phyloP scores from a whole-genome alignment of 2,888 invertebrate genomes.

The Hedya salicella region DNA sequence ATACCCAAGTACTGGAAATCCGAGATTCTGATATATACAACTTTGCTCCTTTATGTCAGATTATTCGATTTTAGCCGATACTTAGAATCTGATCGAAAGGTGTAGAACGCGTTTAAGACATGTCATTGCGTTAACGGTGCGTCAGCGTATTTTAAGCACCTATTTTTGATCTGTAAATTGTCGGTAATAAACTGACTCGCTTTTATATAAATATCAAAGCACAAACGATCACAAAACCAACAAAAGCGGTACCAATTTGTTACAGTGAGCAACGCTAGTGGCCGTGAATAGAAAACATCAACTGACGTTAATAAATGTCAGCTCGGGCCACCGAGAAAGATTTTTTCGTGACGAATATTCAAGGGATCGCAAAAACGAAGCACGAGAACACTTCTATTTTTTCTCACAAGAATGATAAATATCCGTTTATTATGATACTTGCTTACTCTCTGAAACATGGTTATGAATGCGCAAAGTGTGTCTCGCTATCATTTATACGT shows the following conservation, averaged over 20 bases:
- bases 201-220: neutral
- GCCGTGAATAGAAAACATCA: slow-evolving; percentile 38
- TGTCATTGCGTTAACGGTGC: no score
- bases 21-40: no score
- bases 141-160: no score
- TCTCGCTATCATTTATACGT: slow-evolving; percentile 54
- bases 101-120: no score
- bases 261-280: slow-evolving; percentile 23
- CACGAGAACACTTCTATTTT: slow-evolving; percentile 48
- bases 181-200: no score
- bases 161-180: neutral
- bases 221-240: slow-evolving; percentile 13
- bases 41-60: no score
- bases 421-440: slow-evolving; percentile 56
- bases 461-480: slow-evolving; percentile 56
- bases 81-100: no score
- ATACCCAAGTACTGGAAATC: no score
- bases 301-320: slow-evolving; percentile 38
- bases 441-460: slow-evolving; percentile 48
- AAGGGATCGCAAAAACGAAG: slow-evolving; percentile 52
- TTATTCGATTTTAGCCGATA: no score
- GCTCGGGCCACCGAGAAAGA: slow-evolving; percentile 23
- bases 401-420: slow-evolving; percentile 60
- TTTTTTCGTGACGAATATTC: slow-evolving; percentile 45
- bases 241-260: slow-evolving; percentile 32